Base-by-base conservation (phyloP, 2,113 vertebrate species). In the Xiphophorus hellerii region DNA sequence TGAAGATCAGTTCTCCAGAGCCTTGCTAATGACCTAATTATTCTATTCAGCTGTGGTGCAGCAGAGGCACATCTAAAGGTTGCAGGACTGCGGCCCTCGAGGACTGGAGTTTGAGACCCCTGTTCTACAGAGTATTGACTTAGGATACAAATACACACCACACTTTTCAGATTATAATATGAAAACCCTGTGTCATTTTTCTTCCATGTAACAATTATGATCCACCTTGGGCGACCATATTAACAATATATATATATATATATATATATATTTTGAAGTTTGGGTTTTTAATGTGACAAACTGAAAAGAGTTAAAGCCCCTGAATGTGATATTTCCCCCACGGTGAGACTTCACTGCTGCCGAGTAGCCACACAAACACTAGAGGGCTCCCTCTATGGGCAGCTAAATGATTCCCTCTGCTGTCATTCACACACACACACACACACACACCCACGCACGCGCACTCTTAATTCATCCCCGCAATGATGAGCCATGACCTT, bases 341-440 rank as follows among this genome's bases (percentile, higher is more conserved):
- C 69, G 22, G 30, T 25, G 13, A n/a, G 73, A 48, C n/a, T 72
- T 29, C 84, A 76, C 89, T 93, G 81, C 82, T 89, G 90, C 77
- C 78, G 61, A 81, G 76, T 30, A 79, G 31, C 75, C 10, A 80
- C 89, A 77, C 94, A 93, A 93, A 95, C 96, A 94, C 97, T 97
- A 99, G 97, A 97, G 97, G 97, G 97, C 96, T 94, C 96, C 95
- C 95, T 83, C 80, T 44, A 22, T 78, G 76, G 88, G 81, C 74
- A 73, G 77, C 86, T 83, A 65, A 78, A 25, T 3, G 75, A 58
- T 15, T 42, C 82, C 71, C 60, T 82, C 82, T 84, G 78, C 86
- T 88, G 89, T 86, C 88, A 90, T 64, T 84, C 84, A 86, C 9
- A 39, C 83, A 3, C 73, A 42, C 67, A 25, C 84, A 86, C 9